Base-by-base conservation (phyloP, 1,140 invertebrate genomes). In the Drosophila ironensis region DNA sequence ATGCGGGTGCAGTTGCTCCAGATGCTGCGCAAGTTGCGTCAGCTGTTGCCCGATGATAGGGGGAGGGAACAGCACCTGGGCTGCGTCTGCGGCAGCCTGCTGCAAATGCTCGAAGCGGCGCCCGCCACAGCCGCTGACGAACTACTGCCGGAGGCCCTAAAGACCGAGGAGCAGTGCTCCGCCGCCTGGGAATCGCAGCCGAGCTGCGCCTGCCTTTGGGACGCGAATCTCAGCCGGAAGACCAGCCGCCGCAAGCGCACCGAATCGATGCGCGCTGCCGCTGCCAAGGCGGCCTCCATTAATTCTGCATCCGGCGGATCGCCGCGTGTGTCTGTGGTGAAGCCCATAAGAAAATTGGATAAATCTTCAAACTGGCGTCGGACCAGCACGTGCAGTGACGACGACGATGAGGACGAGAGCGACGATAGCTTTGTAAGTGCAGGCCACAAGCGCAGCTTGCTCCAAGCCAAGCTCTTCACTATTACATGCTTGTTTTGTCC, bases 141-240 rank as follows among this genome's bases (percentile, higher is more conserved):
- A n/a, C n/a, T n/a, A 6, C 52, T 71, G 22, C 87, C 88, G 4
- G 77, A 90, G 28, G 56, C 81, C 0, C 44, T 91, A 0, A 90
- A 90, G 16, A 91, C 91, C 1, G 93, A 94, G 46, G 88, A 88
- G 1, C 90, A 92, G 11, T 93, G 92, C 54, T 77, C 90, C 0
- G 90, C 91, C 44, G 88, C 92, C 27, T 94, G 93, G 93, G 48
- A 76, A 7, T 45, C 81, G 48, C 89, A 91, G 40, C 66, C 77
- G 9, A 56, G 71, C 8, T 92, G 92, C 53, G 57, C 60, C 27
- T 92, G 91, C 51, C 56, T 87, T 3, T 92, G 91, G 89, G 89
- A 91, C 51, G 53, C 81, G 51, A 88, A 78, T 73, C 57, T 88
- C 42, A 88, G 87, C 46, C 87, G 87, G 1, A 89, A 90, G 42